Evolutionary conservation across 2,113 vertebrate species (phyloP), one percentile per base, ranked within the genome.

Genomic region (Stigmatopora argus): DNA sequence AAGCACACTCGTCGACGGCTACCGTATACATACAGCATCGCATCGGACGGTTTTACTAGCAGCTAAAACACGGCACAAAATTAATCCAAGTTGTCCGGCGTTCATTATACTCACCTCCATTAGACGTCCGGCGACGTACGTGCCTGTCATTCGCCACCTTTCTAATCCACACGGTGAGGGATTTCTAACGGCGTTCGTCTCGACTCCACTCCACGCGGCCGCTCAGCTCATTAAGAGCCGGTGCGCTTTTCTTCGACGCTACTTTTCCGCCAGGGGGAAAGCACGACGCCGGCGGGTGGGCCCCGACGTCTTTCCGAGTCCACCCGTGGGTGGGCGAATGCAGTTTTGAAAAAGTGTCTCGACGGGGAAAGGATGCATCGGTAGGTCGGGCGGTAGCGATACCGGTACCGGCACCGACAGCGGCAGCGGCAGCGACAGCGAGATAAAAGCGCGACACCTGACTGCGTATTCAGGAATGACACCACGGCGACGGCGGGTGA

Each of bases 401-500:
- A 31, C 2, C 26, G 26, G 26, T 31, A 31, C 78, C 81, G 87
- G 75, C 71, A 75, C 83, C 79, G 84, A 3, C 26, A 31, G 78
- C 81, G 84, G 26, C 26, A 31, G 78, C 81, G 87, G 75, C 73
- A 75, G 82, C 79, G 65, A 76, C 52, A 79, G 78, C 83, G 84
- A 78, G 83, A 81, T 72, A 83, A 81, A 85, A 85, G 82, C 78
- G 86, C 87, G 87, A 89, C 87, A 89, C 87, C 86, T 89, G 86
- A 89, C 83, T 89, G 87, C 87, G 84, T 89, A 86, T 87, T 72
- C 86, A 85, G 82, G 86, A 82, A 89, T 87, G 87, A 89, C 87
- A 85, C 71, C 67, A 84, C 78, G 82, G 80, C 38, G 21, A 41
- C 17, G 12, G 41, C 13, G 8, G 13, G 38, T 61, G 59, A 61